These are phyloP conservation scores for Haliclystus octoradiatus DNA, from an alignment of 30 jellyfish, hydroid and myxozoan species.

Conservation along the genomic window DNA sequence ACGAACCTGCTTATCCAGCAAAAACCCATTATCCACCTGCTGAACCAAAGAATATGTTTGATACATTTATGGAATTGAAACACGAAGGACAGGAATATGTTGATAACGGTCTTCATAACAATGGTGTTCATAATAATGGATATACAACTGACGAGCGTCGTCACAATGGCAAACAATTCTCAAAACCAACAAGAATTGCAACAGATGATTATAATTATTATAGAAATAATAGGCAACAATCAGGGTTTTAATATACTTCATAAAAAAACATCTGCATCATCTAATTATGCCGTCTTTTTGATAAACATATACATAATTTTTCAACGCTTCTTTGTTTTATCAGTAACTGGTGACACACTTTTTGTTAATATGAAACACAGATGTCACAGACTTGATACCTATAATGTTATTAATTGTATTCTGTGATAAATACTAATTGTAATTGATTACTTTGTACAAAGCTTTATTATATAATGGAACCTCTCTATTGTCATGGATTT, in stretches of 20 bases:
- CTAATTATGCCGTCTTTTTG: neutral
- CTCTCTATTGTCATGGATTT: too few relatives aligned
- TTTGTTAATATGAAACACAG: too few relatives aligned
- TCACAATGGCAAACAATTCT: neutral
- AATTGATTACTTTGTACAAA: too few relatives aligned
- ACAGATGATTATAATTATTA: neutral
- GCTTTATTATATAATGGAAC: too few relatives aligned
- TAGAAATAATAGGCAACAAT: neutral
- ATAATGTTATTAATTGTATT: too few relatives aligned
- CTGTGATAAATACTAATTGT: too few relatives aligned
- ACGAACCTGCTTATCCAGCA: slow-evolving; percentile 96
- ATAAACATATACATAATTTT: too few relatives aligned
- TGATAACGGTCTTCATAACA: too few relatives aligned
- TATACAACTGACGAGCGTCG: neutral
- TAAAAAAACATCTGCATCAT: neutral
- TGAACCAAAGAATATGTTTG: neutral
- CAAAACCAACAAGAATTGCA: neutral
- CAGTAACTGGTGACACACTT: too few relatives aligned
- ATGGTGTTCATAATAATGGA: neutral
- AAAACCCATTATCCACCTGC: slow-evolving; percentile 25
- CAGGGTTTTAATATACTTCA: neutral
- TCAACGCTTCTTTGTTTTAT: too few relatives aligned
- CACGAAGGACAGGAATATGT: neutral
- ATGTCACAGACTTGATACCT: too few relatives aligned
- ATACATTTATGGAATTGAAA: neutral